Base-by-base conservation (phyloP, 2,888 invertebrate species). In the Pterostichus madidus region DNA sequence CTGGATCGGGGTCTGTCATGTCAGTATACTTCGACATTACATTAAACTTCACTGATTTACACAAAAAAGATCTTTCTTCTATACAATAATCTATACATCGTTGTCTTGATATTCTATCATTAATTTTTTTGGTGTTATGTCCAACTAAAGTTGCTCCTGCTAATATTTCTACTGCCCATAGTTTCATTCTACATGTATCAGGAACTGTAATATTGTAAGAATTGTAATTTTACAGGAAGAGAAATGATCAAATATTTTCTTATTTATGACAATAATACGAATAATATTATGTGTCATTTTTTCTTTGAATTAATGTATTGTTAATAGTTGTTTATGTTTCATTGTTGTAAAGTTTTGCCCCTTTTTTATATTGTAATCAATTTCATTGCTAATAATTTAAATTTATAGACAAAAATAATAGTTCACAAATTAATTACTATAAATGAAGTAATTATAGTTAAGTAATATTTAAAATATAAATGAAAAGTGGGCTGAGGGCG, bases 131-230 rank as follows among this genome's bases (percentile, higher is more conserved):
- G 77, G 92, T 91, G 84, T 93, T 92, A 85, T 94, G 93, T 11
- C 95, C 93, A 80, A 95, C 92, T 85, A 97, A 89, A 85, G 94
- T 93, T 85, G 94, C 94, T 10, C 96, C 96, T 8, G 95, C 94
- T 77, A 94, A 94, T 86, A 93, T 92, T 87, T 96, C 96, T 76
- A 96, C 91, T 35, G 93, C 92, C 97, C 97, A 97, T 86, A 94
- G 92, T 83, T 93, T 93, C 7, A 90, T 89, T 73, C 91, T 90
- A 88, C 95, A 95, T 59, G 86, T 87, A 32, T 87, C 86, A 61
- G 93, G 92, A 86, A 92, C 93, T 93, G 84, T 44, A 80, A 68
- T 24, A 24, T 17, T 56, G 13, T n/a, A 17, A 8, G 24, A 85
- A 85, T 85, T 76, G 84, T 84, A 73, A 80, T 46, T 39, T 17